These are phyloP conservation scores for Sorex araneus DNA, from an alignment of 2,113 vertebrate species.

Conservation along the genomic window DNA sequence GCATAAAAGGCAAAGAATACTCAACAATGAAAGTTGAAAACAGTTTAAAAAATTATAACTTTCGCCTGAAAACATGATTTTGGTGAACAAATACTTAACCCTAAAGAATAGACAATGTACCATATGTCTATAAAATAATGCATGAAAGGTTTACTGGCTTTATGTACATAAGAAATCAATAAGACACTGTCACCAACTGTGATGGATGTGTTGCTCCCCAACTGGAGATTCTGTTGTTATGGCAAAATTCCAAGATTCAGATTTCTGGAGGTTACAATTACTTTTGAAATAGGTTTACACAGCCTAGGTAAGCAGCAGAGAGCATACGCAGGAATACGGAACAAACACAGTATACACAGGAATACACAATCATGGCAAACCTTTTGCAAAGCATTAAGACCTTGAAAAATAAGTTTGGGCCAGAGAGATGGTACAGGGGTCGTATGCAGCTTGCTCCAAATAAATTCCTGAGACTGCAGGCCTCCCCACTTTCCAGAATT, in stretches of 20 bases:
- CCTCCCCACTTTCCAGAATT: too few relatives aligned
- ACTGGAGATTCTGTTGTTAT: constrained; percentile 39
- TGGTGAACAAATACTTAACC: not conserved
- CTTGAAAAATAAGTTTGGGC: not conserved
- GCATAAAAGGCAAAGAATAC: not conserved
- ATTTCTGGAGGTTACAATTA: constrained; percentile 34
- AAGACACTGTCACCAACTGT: constrained; percentile 3
- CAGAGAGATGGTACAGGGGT: not conserved
- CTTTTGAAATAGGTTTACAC: constrained; percentile 40
- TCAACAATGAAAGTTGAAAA: constrained; percentile 9
- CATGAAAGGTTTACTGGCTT: constrained; percentile 35
- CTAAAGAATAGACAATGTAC: not conserved
- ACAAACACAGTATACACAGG: not conserved
- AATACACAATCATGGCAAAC: not conserved
- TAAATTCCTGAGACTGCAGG: too few relatives aligned
- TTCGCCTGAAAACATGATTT: not conserved
- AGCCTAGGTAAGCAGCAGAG: not conserved
- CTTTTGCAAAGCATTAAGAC: not conserved
- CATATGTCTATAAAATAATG: constrained; percentile 4
- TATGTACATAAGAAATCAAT: constrained; percentile 54
- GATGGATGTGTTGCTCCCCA: constrained; percentile 16
- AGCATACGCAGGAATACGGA: not conserved
- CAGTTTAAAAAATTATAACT: not conserved
- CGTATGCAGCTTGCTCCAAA: too few relatives aligned
- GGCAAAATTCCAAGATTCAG: constrained; percentile 19